Evolutionary conservation across 92 coral and sea anemone species (phyloP).

Genomic region (Pocillopora meandrina): DNA sequence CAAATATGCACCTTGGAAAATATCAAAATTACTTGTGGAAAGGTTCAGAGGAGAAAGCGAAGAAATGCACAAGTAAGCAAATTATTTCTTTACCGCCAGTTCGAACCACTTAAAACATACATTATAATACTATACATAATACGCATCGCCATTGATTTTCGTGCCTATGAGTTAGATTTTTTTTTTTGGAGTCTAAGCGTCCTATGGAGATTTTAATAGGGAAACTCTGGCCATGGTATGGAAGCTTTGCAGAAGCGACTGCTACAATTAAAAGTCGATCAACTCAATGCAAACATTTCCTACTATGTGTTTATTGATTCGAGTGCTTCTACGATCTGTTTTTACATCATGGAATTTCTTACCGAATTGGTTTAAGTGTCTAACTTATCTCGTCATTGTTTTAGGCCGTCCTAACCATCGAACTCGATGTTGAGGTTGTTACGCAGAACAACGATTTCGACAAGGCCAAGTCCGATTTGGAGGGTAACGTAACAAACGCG

Average conservation of each 20-base stretch:
- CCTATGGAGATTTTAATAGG: no score
- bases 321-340: no score
- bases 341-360: background rate
- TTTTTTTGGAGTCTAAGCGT: no score
- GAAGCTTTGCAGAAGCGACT: no score
- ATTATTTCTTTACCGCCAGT: background rate
- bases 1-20: slow-evolving; percentile 73
- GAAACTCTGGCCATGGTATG: no score
- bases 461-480: slow-evolving; percentile 45
- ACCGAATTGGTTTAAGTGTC: background rate
- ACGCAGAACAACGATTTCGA: slow-evolving; percentile 60
- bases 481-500: slow-evolving; percentile 51
- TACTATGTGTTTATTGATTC: no score
- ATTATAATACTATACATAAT: no score
- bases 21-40: slow-evolving; percentile 74
- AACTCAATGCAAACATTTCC: no score
- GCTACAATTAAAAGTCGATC: no score
- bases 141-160: no score
- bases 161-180: no score
- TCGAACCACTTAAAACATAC: no score
- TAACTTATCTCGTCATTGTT: background rate
- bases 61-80: slow-evolving; percentile 28
- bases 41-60: slow-evolving; percentile 37
- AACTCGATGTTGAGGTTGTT: slow-evolving; percentile 66
- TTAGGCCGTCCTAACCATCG: slow-evolving; percentile 75